Base-by-base conservation (phyloP, 2,797 vertebrate genomes). In the Morelia viridis region DNA sequence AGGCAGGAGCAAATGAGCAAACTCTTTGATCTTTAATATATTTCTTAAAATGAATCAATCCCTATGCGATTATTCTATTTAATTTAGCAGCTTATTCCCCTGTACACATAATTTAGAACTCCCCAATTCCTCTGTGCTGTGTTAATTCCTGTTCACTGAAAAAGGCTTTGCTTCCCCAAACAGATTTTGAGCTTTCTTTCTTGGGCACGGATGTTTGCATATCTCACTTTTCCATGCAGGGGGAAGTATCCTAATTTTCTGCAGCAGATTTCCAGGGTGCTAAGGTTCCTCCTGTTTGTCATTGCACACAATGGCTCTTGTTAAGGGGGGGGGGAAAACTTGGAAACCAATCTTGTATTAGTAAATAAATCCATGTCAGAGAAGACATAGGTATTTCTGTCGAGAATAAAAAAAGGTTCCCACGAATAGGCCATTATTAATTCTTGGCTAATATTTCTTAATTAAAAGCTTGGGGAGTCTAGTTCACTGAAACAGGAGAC, bases 21-120 rank as follows among this genome's bases (percentile, higher is more conserved):
- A 94, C 89, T 91, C 17, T 93, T 93, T 94, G 94, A 94, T 90
- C 94, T 94, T 10, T 84, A 86, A 94, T 80, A 94, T 53, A 91
- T 89, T 92, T 87, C 93, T 89, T 93, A 92, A 91, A 95, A 94
- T 84, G 13, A 91, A 91, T 93, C 91, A 87, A 93, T 94, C 64
- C 53, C 91, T 91, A 0, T 0, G 56, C 90, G 94, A 89, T n/a
- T 93, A 35, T 90, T 60, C 2, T 68, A 8, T n/a, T 85, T 68
- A 87, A 56, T 84, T 84, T 87, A 19, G 60, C 92, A 80, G 80
- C 56, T 31, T 94, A 41, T 46, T 87, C 12, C 17, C 15, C 19
- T 10, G 31, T 41, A 35, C 15, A 41, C 17, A 41, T 46, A 80
- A 41, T 35, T 76, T 76, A 76, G 68, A 76, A 19, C 17, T 88